A percentile compares a stretch with the other conserved stretches of the same genome.
phyloP scores from a whole-genome alignment of 2,797 vertebrate species.

The Champsocephalus esox region DNA sequence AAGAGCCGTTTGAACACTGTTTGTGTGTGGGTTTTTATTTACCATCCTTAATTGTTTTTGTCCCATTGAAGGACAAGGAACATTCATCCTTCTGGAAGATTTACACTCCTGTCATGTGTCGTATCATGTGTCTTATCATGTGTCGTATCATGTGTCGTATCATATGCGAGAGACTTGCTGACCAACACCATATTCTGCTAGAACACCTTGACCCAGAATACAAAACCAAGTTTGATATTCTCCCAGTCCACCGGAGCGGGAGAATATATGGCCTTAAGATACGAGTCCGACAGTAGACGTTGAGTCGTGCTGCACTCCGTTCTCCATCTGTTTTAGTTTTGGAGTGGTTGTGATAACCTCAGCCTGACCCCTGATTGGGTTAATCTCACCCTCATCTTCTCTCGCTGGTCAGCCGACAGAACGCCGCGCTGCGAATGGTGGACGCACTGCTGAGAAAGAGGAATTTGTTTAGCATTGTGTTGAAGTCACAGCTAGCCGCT shows the following conservation, averaged over 20 bases:
- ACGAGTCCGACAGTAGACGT: slow-evolving; percentile 73
- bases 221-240: slow-evolving; percentile 71
- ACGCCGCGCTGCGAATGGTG: slow-evolving; percentile 63
- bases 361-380: slow-evolving; percentile 81
- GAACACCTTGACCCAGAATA: slow-evolving; percentile 69
- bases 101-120: slow-evolving; percentile 57
- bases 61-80: slow-evolving; percentile 1
- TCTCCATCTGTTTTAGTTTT: slow-evolving; percentile 87
- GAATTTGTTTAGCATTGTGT: slow-evolving; percentile 77
- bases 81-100: slow-evolving; percentile 23
- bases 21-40: slow-evolving; percentile 15
- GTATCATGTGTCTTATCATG: slow-evolving; percentile 16
- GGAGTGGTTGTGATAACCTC: slow-evolving; percentile 85
- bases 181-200: slow-evolving; percentile 56
- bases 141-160: slow-evolving; percentile 52
- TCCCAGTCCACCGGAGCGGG: slow-evolving; percentile 63
- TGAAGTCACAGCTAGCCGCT: slow-evolving; percentile 68
- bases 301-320: slow-evolving; percentile 61
- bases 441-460: slow-evolving; percentile 54
- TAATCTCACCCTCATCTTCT: slow-evolving; percentile 80
- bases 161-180: slow-evolving; percentile 36
- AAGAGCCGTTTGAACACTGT: background rate
- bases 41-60: background rate
- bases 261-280: slow-evolving; percentile 73
- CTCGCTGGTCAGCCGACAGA: slow-evolving; percentile 78